Evolutionary conservation across 1,140 invertebrate species (phyloP).

Genomic region (Charaxes varanes): DNA sequence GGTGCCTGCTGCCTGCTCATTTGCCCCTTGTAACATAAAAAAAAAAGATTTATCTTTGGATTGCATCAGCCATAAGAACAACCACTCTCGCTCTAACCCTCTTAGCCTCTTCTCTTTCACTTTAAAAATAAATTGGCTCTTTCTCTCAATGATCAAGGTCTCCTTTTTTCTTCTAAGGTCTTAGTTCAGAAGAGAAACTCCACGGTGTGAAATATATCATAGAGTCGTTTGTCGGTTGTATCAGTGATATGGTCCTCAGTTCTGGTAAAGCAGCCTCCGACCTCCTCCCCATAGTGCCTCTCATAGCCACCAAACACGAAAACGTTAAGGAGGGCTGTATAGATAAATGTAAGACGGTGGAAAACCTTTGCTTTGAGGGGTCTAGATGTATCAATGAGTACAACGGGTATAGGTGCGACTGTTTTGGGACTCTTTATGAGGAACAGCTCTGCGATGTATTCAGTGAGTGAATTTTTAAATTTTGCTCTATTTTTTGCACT

Average conservation of each 20-base stretch:
- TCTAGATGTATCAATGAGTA: constrained; percentile 93
- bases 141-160: too few species aligned
- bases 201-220: constrained; percentile 93
- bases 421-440: constrained; percentile 93
- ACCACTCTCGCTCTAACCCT: too few species aligned
- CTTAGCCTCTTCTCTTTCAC: too few species aligned
- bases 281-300: constrained; percentile 83
- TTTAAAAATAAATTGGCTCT: too few species aligned
- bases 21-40: too few species aligned
- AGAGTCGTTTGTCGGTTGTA: constrained; percentile 93
- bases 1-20: too few species aligned
- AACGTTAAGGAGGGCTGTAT: constrained; percentile 90
- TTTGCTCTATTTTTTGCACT: too few species aligned
- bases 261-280: constrained; percentile 88
- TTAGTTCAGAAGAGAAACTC: constrained; percentile 88
- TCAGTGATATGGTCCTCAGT: constrained; percentile 88
- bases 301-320: constrained; percentile 89
- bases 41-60: too few species aligned
- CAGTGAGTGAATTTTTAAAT: constrained; percentile 80
- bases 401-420: constrained; percentile 89
- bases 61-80: too few species aligned
- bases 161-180: constrained; percentile 76
- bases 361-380: constrained; percentile 89
- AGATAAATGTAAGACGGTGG: constrained; percentile 84
- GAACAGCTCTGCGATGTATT: constrained; percentile 92